These are phyloP conservation scores for Crocidura indochinensis DNA, from an alignment of 2,797 vertebrate species.

Conservation along the genomic window DNA sequence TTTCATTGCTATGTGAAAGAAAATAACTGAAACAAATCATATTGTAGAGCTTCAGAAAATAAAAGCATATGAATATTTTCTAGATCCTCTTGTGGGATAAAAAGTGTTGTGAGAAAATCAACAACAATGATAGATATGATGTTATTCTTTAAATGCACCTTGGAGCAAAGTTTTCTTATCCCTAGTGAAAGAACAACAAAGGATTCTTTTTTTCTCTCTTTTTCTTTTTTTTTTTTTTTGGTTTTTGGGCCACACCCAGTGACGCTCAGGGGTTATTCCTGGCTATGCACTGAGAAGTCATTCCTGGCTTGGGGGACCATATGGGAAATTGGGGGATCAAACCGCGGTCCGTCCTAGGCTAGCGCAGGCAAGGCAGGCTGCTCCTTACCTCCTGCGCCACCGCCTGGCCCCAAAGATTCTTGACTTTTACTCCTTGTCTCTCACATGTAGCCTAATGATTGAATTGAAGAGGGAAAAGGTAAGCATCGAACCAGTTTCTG, in stretches of 20 bases:
- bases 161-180: too few species aligned
- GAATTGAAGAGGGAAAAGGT: neutral
- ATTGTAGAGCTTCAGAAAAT: conserved; percentile 47
- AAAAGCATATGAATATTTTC: conserved; percentile 53
- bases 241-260: too few species aligned
- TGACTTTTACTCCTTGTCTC: neutral
- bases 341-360: too few species aligned
- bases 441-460: neutral
- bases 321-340: too few species aligned
- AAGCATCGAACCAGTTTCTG: neutral
- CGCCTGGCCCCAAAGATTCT: neutral
- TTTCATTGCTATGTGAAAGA: conserved; percentile 65
- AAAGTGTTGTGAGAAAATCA: conserved; percentile 1
- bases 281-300: too few species aligned
- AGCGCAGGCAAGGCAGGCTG: too few species aligned
- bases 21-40: conserved; percentile 65
- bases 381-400: too few species aligned
- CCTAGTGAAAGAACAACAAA: too few species aligned
- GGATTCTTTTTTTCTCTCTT: too few species aligned
- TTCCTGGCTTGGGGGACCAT: too few species aligned
- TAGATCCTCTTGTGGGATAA: conserved; percentile 37
- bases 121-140: neutral
- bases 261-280: too few species aligned
- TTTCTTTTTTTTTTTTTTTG: too few species aligned
- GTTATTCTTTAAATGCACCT: neutral